Conservation (phyloP, 2,113 vertebrate species). For the Daphoenositta chrysoptera region DNA sequence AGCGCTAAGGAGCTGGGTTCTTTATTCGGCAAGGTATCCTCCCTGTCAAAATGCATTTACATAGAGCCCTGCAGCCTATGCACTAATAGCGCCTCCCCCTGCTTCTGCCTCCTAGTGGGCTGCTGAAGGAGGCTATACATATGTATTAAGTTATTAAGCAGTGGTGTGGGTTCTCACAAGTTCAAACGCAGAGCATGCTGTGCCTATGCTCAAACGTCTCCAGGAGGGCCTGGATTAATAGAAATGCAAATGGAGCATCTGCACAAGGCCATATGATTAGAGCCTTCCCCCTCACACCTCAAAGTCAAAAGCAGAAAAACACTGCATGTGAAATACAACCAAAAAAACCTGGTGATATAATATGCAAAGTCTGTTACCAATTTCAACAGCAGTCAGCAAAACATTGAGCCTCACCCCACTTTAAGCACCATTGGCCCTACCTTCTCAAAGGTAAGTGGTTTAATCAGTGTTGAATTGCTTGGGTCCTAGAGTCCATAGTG, state of each 20-base stretch:
- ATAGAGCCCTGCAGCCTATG: constrained; percentile 59
- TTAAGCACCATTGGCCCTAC: constrained; percentile 30
- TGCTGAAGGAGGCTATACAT: constrained; percentile 79
- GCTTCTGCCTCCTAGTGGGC: constrained; percentile 82
- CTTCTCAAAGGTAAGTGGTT: constrained; percentile 65
- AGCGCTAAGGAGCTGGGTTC: background rate
- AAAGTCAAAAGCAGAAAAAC: constrained; percentile 81
- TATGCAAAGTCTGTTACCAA: constrained; percentile 78
- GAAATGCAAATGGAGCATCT: constrained; percentile 85
- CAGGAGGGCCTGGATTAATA: constrained; percentile 84
- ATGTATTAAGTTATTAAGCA: constrained; percentile 84
- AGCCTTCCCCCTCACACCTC: constrained; percentile 79
- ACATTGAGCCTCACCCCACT: constrained; percentile 44
- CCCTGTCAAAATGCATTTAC: constrained; percentile 63
- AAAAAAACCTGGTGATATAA: constrained; percentile 75
- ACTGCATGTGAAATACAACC: constrained; percentile 77
- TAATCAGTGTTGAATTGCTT: constrained; percentile 4
- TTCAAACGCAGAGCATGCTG: constrained; percentile 82
- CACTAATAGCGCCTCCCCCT: constrained; percentile 66
- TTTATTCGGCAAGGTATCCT: constrained; percentile 56
- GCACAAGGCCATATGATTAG: constrained; percentile 81
- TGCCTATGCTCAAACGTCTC: constrained; percentile 78
- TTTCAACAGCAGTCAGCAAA: constrained; percentile 79
- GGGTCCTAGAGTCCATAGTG: background rate
- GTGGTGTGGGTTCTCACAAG: constrained; percentile 82